A percentile compares a stretch with the other conserved stretches of the same genome.
phyloP scores from a whole-genome alignment of 2,113 vertebrate genomes.

The Ictidomys tridecemlineatus region DNA sequence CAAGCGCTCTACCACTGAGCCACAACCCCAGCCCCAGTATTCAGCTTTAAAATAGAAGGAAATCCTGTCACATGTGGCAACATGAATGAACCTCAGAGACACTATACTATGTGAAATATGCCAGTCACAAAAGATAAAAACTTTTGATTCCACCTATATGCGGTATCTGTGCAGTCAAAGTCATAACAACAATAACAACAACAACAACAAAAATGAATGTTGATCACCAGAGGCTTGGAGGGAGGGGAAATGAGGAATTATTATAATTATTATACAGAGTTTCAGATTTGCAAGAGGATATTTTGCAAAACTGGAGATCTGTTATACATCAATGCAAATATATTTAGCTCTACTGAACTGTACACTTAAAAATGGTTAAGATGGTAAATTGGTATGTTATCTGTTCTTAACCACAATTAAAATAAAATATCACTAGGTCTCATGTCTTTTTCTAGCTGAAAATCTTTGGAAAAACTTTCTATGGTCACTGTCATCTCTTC shows the following conservation, averaged over 20 bases:
- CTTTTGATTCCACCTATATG: not conserved
- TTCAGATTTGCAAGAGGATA: slow-evolving; percentile 18
- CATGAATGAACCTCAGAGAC: not conserved
- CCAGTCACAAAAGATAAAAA: slow-evolving; percentile 37
- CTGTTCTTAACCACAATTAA: slow-evolving; percentile 8
- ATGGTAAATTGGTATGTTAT: not conserved
- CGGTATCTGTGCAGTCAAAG: not conserved
- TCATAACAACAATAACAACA: not conserved
- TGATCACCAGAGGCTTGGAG: not conserved
- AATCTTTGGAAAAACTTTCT: slow-evolving; percentile 2
- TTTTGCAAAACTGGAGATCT: not conserved
- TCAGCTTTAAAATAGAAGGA: not conserved
- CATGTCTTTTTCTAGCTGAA: not conserved
- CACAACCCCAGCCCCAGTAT: not conserved
- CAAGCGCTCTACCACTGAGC: too few relatives aligned
- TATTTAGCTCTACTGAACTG: not conserved
- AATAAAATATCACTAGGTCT: not conserved
- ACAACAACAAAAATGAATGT: not conserved
- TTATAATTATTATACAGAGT: not conserved
- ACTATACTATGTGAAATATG: not conserved
- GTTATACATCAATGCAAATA: not conserved
- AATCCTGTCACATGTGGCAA: not conserved
- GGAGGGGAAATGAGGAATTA: not conserved
- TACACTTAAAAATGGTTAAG: not conserved
- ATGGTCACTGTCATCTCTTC: not conserved